phyloP scores from a whole-genome alignment of 2,888 invertebrate species.

The Temnothorax ravouxi region DNA sequence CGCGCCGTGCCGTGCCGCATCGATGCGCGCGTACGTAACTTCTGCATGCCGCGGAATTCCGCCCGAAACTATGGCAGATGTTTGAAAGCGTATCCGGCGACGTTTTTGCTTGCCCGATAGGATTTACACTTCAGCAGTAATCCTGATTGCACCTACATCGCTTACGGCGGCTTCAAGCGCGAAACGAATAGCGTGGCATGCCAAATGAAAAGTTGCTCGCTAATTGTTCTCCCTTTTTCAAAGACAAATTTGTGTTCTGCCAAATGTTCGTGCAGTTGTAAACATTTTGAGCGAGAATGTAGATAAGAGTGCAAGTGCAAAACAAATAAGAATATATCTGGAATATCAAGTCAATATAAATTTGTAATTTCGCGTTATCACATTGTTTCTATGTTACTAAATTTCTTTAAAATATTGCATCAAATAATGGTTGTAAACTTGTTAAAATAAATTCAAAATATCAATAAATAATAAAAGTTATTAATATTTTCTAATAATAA shows the following conservation, averaged over 20 bases:
- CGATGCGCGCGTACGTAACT: constrained; percentile 3
- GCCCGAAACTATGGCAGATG: constrained; percentile 49
- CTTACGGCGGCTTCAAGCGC: constrained; percentile 17
- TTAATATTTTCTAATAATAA: no score
- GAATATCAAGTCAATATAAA: not conserved
- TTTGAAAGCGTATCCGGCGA: constrained; percentile 42
- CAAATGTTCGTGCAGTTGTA: not conserved
- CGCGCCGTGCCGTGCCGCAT: not conserved
- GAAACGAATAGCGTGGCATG: not conserved
- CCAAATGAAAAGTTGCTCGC: constrained; percentile 27
- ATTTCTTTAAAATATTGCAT: not conserved
- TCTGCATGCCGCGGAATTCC: constrained; percentile 43
- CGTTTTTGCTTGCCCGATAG: constrained; percentile 48
- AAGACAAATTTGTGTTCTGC: not conserved
- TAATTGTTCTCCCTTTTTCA: not conserved
- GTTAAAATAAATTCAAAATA: not conserved
- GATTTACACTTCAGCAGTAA: constrained; percentile 49
- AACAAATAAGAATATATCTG: not conserved
- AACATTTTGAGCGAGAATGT: constrained; percentile 3
- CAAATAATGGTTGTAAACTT: not conserved
- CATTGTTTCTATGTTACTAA: not conserved
- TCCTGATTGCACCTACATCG: constrained; percentile 36
- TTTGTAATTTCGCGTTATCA: not conserved
- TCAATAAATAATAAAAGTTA: not conserved
- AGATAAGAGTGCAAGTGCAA: no score